Evolutionary conservation across 1,140 invertebrate genomes (phyloP), one percentile per base, ranked within the genome.

Genomic region (Laodelphax striatellus): DNA sequence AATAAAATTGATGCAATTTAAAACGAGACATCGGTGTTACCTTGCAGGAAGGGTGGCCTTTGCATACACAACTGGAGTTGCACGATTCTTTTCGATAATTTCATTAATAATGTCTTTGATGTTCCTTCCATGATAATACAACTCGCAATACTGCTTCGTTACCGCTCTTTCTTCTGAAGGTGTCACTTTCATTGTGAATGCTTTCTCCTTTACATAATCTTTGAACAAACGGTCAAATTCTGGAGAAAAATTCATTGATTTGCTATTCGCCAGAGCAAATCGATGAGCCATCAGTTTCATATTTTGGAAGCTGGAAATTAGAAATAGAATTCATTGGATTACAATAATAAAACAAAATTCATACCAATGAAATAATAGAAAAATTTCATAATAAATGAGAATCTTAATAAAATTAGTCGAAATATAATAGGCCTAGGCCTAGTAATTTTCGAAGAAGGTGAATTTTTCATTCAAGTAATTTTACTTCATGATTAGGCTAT

Each of bases 241-340:
- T 19, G 81, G 74, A 1, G 81, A 78, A 6, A 86, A 79, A 24
- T 77, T 79, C 43, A 85, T 68, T 42, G 83, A 79, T 58, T 82
- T 82, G 5, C 86, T 75, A 17, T 83, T 84, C 17, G 81, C 81
- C 17, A 90, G 69, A 38, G 82, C 80, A 63, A 89, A 85, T 60
- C 85, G 77, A 65, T 86, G 80, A 13, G 86, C 84, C 75, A 87
- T 83, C 6, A 85, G 81, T 74, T 79, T 81, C 0, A 82, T 82
- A 43, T 81, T 77, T 14, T 87, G 43, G 24, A 53, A 61, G 21
- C 57, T 64, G 52, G 11, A 57, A 62, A 55, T 14, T 28, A 28
- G 24, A 28, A 42, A 24, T 21, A 21, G 6, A 34, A 14, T 55
- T 38, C 10, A 38, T 38, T 38, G 10, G 9, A 38, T 38, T 38